Evolutionary conservation across 2,888 invertebrate genomes (phyloP), one percentile per base, ranked within the genome.

Genomic region (Dichetophora obliterata): DNA sequence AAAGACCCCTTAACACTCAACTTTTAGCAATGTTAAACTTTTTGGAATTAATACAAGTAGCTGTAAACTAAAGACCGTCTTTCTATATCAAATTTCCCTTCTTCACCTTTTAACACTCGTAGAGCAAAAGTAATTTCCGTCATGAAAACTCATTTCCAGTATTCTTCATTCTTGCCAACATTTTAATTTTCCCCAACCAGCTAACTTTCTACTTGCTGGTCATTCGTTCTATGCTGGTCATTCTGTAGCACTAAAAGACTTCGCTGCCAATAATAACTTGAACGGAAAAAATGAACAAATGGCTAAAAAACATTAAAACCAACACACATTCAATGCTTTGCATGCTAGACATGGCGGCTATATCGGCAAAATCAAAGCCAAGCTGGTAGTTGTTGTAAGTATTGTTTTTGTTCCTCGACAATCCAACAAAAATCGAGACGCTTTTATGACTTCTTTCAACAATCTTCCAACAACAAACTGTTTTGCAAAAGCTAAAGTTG

Each of bases 341-440:
- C 66, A 48, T 66, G 66, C 48, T 54, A 57, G 71, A 71, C 71
- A 71, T 71, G 71, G 34, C 34, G 71, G 57, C 71, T 31, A 22
- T 71, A 65, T 61, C 73, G 73, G 73, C 34, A 34, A 73, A 73
- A 73, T 73, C 73, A 73, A 73, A 73, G 73, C 52, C 73, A 72
- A 11, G 31, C 57, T 14, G 11, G 34, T n/a, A 19, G 71, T 43
- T 14, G 34, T 65, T 16, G n/a, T 24, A 9, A 9, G 31, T 34
- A 16, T 43, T 11, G 24, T 22, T 27, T 24, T 59, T 27, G 57
- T 59, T 14, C 5, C 57, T 37, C 57, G 71, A 68, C 48, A 50
- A 50, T 50, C 43, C 50, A n/a, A 50, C 22, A 14, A 22, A 48
- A 68, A 68, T 22, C 24, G 43, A 43, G 54, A 43, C 43, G 52